phyloP scores from a whole-genome alignment of 2,797 vertebrate species.

The Melanotaenia nigrans region DNA sequence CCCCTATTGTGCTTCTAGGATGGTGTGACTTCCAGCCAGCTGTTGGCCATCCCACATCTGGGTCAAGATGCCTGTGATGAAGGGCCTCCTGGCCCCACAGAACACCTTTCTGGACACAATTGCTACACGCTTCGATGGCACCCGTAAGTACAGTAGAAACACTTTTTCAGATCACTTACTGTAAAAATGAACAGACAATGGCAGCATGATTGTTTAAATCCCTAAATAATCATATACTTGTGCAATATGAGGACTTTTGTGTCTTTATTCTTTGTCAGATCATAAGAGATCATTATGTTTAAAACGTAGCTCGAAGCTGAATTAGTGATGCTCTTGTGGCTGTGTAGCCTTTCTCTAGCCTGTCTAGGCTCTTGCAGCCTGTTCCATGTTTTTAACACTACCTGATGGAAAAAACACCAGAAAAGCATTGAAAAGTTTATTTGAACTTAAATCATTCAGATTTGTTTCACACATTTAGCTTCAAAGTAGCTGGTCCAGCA shows the following conservation, averaged over 20 bases:
- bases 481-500: constrained; percentile 8
- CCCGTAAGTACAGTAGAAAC: constrained; percentile 77
- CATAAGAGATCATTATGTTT: background rate
- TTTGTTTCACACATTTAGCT: constrained; percentile 40
- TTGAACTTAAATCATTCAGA: constrained; percentile 33
- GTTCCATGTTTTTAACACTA: background rate
- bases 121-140: constrained; percentile 85
- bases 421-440: constrained; percentile 31
- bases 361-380: background rate
- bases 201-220: background rate
- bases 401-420: background rate
- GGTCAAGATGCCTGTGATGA: constrained; percentile 87
- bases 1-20: constrained; percentile 59
- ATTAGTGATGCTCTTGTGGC: constrained; percentile 2
- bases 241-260: background rate
- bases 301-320: background rate
- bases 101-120: constrained; percentile 88
- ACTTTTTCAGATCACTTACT: background rate
- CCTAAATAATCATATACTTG: background rate
- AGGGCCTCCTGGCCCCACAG: constrained; percentile 87
- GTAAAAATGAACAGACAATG: background rate
- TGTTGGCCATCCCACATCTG: constrained; percentile 62
- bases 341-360: background rate
- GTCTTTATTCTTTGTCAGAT: background rate
- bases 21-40: constrained; percentile 76